These are phyloP conservation scores for Drosophila buzzatii DNA, from an alignment of 2,888 invertebrate species.

Conservation along the genomic window DNA sequence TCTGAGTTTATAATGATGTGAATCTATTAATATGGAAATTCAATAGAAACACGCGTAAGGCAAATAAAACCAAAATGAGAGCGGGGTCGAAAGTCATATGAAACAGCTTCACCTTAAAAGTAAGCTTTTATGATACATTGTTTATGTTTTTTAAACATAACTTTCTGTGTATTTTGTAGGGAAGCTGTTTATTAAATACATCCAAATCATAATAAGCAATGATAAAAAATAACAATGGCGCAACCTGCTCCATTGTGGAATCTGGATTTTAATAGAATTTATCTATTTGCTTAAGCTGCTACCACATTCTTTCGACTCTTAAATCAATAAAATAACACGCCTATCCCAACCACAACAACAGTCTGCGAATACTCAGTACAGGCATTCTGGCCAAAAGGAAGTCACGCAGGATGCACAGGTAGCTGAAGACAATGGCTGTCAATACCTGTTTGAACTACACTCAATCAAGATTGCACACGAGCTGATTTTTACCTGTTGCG, in stretches of 20 bases:
- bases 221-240: conserved; percentile 40
- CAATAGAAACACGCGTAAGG: conserved; percentile 27
- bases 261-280: neutral
- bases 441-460: neutral
- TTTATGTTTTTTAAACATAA: neutral
- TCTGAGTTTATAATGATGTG: neutral
- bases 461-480: neutral
- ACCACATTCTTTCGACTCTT: neutral
- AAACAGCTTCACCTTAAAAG: neutral
- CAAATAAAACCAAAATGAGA: conserved; percentile 22
- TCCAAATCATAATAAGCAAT: neutral
- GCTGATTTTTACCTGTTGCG: conserved; percentile 4
- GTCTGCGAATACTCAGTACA: neutral
- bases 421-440: conserved; percentile 3
- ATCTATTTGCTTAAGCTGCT: neutral
- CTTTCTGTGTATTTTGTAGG: neutral
- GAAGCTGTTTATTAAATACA: neutral
- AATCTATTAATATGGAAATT: conserved; percentile 27
- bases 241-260: neutral
- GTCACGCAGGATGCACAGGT: neutral
- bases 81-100: conserved; percentile 11
- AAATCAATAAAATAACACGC: neutral
- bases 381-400: neutral
- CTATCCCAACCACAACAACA: neutral
- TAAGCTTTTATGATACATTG: neutral